Conservation (phyloP, 2,888 invertebrate genomes). For the Congeria kusceri region DNA sequence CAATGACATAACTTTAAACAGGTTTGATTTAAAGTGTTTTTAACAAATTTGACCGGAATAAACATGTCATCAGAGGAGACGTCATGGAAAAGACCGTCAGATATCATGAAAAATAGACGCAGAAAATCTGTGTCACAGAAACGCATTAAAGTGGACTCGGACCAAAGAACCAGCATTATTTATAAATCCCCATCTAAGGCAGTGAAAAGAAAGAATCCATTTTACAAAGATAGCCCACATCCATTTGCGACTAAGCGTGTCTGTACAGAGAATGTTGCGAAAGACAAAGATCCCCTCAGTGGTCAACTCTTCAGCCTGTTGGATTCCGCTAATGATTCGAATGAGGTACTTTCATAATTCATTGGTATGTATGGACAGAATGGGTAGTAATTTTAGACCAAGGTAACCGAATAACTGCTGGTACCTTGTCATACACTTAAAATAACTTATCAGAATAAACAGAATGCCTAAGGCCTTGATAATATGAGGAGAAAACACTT, state of each 20-base stretch:
- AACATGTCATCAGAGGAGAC: slow-evolving; percentile 50
- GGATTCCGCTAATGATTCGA: slow-evolving; percentile 31
- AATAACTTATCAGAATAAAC: too few species aligned
- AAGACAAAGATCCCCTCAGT: slow-evolving; percentile 11
- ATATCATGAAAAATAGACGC: slow-evolving; percentile 91
- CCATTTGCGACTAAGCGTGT: slow-evolving; percentile 44
- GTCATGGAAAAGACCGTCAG: slow-evolving; percentile 87
- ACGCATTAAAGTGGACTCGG: slow-evolving; percentile 47
- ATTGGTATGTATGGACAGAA: too few species aligned
- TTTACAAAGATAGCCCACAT: slow-evolving; percentile 30
- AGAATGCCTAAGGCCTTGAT: too few species aligned
- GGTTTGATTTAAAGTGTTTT: too few species aligned
- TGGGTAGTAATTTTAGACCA: too few species aligned
- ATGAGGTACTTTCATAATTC: slow-evolving; percentile 16
- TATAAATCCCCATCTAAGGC: slow-evolving; percentile 61
- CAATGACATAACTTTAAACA: too few species aligned
- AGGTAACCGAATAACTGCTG: too few species aligned
- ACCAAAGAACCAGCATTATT: slow-evolving; percentile 56
- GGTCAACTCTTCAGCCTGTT: slow-evolving; percentile 51
- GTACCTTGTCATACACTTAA: too few species aligned
- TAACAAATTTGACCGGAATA: too few species aligned
- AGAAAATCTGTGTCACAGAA: slow-evolving; percentile 87
- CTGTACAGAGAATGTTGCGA: slow-evolving; percentile 20
- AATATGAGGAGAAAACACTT: too few species aligned
- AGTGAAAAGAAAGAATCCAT: slow-evolving; percentile 57